Base-by-base conservation (phyloP, 2,888 invertebrate genomes). In the Drosophila neutralis region DNA sequence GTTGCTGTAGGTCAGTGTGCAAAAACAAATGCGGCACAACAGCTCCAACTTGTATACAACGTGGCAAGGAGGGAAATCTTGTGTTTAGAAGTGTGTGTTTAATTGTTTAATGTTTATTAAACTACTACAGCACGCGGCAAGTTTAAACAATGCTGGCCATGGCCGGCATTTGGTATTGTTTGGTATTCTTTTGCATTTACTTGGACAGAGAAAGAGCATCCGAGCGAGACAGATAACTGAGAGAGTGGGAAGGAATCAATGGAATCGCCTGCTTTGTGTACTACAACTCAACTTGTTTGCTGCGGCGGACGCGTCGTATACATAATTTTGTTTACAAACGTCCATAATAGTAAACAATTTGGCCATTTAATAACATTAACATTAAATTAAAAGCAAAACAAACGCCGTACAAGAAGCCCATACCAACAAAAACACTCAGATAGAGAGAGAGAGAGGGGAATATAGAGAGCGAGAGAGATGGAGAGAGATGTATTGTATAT, bases 1-100 rank as follows among this genome's bases (percentile, higher is more conserved):
- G 91, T 91, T 91, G 91, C 86, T 91, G 85, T 91, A 91, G 91
- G 91, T 91, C 91, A 91, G 91, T 91, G 91, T 91, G 90, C 90
- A 88, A 91, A 91, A 85, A 82, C 84, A 89, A 82, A 83, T 78
- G 78, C 49, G 79, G 53, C 58, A 51, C 56, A 53, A 35, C 24
- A 31, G 78, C 78, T 82, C 38, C 75, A 70, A 63, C 60, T 69
- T 78, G 78, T 79, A 81, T 74, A 81, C 74, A 81, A 81, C 60
- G 62, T 51, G 69, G 56, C 2, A 38, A 18, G 52, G 58, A 31
- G 54, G 67, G 59, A 57, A 73, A 53, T 69, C 61, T 60, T 83
- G 84, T 90, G 91, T 91, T 91, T 91, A 91, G 91, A 45, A 90
- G 87, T 78, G 62, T 75, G 75, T 80, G 88, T 87, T 91, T 90